These are phyloP conservation scores for Chironomus striatipennis DNA, from an alignment of 1,140 invertebrate species.

Conservation along the genomic window DNA sequence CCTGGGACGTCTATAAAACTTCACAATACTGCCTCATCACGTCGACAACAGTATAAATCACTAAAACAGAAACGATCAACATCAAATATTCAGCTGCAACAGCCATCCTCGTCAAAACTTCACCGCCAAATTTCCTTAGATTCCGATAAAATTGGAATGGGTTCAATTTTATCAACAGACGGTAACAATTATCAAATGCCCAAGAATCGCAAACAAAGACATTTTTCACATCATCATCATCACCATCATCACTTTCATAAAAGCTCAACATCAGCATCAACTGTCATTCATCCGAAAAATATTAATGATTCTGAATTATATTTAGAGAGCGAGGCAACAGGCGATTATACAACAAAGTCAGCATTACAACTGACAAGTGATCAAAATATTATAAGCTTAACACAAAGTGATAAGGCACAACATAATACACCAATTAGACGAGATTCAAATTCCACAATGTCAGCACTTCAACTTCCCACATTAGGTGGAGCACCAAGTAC, in stretches of 20 bases:
- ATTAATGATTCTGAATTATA: conserved; percentile 21
- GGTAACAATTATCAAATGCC: conserved; percentile 30
- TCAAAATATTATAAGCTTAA: conserved; percentile 32
- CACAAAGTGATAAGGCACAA: conserved; percentile 30
- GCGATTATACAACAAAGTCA: conserved; percentile 27
- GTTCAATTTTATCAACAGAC: conserved; percentile 27
- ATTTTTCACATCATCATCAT: conserved; percentile 29
- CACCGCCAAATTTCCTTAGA: conserved; percentile 25
- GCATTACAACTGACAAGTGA: not conserved
- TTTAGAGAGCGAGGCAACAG: conserved; percentile 41
- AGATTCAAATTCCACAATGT: conserved; percentile 51
- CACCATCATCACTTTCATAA: conserved; percentile 29
- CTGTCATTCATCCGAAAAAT: conserved; percentile 17
- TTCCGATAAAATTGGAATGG: conserved; percentile 23
- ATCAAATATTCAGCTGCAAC: not conserved
- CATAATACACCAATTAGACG: conserved; percentile 40
- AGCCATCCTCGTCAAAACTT: not conserved
- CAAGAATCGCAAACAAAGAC: conserved; percentile 31
- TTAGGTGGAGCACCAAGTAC: conserved; percentile 26
- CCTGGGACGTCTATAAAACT: not conserved
- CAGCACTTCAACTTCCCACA: conserved; percentile 46
- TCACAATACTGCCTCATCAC: conserved; percentile 7
- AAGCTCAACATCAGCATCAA: not conserved
- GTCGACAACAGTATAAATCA: conserved; percentile 5
- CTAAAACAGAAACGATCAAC: conserved; percentile 5